Base-by-base conservation (phyloP, 2,888 invertebrate species). In the Platycheirus albimanus region DNA sequence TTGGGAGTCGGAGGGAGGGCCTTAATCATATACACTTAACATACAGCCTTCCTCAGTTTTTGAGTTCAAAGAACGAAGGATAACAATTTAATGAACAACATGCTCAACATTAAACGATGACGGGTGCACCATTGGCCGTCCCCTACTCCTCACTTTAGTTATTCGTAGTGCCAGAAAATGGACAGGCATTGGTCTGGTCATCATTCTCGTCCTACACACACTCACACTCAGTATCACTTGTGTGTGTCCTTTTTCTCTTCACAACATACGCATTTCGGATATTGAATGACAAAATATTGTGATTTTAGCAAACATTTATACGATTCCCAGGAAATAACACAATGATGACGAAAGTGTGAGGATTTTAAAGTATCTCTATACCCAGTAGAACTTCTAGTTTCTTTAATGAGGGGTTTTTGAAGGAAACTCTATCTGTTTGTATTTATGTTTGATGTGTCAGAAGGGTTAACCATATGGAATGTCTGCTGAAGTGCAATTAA, bases 401-500 rank as follows among this genome's bases (percentile, higher is more conserved):
- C 69, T 51, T 69, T 72, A 64, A 77, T 63, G 54, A 54, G 66
- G 47, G 64, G 52, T 17, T 24, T 61, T 6, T 15, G 61, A 11
- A 41, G 36, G 11, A 30, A 11, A 24, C 13, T 7, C 6, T 36
- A n/a, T n/a, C n/a, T n/a, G 2, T 17, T 2, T 33, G 13, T 17
- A 15, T n/a, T 5, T 17, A 10, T 33, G 30, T 13, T 10, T 61
- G 45, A n/a, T 15, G 61, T 45, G 61, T 61, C 15, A 30, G 30
- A 24, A 15, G 67, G 71, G 71, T 71, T 77, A 81, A 81, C 76
- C 81, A 72, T 63, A 67, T 63, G 66, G 71, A 71, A 76, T 81
- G 81, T 81, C 76, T 72, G 81, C 72, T 81, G 81, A 76, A 81
- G 67, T 71, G 76, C 71, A 81, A 77, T 76, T 77, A 81, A 76